These are phyloP conservation scores for Tribolium madens DNA, from an alignment of 1,140 invertebrate species.

Conservation along the genomic window DNA sequence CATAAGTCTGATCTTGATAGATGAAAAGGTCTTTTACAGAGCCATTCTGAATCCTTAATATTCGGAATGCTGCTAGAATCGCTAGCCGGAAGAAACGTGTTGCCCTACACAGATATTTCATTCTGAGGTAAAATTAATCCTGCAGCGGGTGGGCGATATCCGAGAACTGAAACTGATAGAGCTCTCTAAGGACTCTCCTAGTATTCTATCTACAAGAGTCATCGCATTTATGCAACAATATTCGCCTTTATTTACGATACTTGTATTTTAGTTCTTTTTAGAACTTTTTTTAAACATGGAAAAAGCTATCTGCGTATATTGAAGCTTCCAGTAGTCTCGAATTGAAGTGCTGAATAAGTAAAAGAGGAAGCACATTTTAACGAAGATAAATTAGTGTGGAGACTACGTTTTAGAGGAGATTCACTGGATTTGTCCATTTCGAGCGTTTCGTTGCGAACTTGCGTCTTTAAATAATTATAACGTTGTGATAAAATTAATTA, in stretches of 20 bases:
- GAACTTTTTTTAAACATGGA: background rate
- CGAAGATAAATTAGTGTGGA: slow-evolving; percentile 18
- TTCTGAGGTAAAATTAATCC: slow-evolving; percentile 39
- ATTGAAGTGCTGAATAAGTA: slow-evolving; percentile 10
- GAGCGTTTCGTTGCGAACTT: background rate
- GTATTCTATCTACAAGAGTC: slow-evolving; percentile 3
- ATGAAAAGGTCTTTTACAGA: slow-evolving; percentile 42
- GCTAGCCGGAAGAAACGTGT: slow-evolving; percentile 37
- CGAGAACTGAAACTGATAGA: slow-evolving; percentile 38
- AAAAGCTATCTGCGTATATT: background rate
- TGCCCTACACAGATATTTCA: slow-evolving; percentile 35
- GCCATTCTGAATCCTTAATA: slow-evolving; percentile 42
- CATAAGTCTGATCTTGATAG: slow-evolving; percentile 45
- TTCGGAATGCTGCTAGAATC: slow-evolving; percentile 34
- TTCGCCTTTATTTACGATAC: slow-evolving; percentile 10
- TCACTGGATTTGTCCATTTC: background rate
- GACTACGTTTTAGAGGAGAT: background rate
- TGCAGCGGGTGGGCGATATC: slow-evolving; percentile 37
- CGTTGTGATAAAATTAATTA: background rate
- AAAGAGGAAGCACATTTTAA: slow-evolving; percentile 19
- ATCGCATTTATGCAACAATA: slow-evolving; percentile 3
- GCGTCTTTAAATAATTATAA: background rate
- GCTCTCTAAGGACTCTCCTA: slow-evolving; percentile 13
- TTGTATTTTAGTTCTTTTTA: no score
- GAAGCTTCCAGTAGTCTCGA: background rate